Evolutionary conservation across 2,888 invertebrate species (phyloP).

Genomic region (Erpobdella octoculata): DNA sequence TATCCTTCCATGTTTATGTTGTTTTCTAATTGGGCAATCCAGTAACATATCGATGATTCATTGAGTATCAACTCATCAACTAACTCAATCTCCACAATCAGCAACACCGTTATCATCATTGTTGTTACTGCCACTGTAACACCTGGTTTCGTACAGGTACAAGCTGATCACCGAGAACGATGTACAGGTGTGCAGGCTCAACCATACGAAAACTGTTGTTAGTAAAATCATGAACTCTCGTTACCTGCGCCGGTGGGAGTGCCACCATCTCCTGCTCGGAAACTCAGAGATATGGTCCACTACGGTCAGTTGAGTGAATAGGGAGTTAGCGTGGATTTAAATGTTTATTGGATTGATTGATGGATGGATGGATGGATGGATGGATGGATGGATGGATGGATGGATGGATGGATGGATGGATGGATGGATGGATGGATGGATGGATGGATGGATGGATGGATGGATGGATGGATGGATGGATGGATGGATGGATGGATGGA

Average conservation of each 20-base stretch:
- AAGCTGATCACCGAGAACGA: conserved; percentile 67
- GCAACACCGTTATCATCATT: no score
- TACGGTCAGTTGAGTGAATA: conserved; percentile 62
- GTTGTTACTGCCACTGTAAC: no score
- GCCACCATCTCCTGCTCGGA: conserved; percentile 64
- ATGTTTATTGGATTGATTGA: background rate
- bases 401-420: background rate
- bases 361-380: background rate
- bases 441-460: no score
- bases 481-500: no score
- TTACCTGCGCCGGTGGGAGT: conserved; percentile 70
- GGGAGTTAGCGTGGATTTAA: no score
- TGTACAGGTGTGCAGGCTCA: conserved; percentile 67
- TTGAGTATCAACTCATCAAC: no score
- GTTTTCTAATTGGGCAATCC: no score
- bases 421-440: background rate
- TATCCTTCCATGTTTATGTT: no score
- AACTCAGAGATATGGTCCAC: conserved; percentile 65
- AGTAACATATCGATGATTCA: no score
- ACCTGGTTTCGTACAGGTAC: conserved; percentile 54
- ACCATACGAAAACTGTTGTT: conserved; percentile 69
- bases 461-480: no score
- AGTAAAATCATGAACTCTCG: conserved; percentile 71
- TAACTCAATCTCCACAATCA: no score
- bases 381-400: background rate